Evolutionary conservation across 2,888 invertebrate genomes (phyloP).

Genomic region (Pyrgus malvae): DNA sequence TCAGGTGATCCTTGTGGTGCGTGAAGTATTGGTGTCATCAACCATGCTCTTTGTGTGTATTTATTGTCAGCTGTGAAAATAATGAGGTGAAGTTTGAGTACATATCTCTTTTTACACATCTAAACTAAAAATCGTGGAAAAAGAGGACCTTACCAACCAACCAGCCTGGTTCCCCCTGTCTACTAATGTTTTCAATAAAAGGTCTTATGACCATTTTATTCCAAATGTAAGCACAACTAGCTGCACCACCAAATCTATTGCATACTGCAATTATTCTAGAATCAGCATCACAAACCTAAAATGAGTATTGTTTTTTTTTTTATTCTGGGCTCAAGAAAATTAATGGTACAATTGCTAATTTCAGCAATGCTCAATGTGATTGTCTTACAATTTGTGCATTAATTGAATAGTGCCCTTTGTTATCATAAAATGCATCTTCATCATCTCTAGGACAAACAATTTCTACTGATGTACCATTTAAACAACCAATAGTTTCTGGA

Average conservation of each 20-base stretch:
- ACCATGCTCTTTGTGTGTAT: constrained; percentile 57
- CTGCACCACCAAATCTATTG: constrained; percentile 56
- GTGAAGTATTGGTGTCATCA: constrained; percentile 57
- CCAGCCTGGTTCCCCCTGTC: constrained; percentile 57
- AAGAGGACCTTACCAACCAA: constrained; percentile 50
- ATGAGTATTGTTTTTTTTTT: constrained; percentile 17
- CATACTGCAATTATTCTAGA: constrained; percentile 54
- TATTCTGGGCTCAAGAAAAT: too few relatives aligned
- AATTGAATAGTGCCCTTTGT: constrained; percentile 55
- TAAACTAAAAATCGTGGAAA: too few relatives aligned
- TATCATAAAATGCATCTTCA: constrained; percentile 59
- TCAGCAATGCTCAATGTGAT: too few relatives aligned
- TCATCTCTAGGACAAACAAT: constrained; percentile 60
- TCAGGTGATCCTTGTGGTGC: constrained; percentile 56
- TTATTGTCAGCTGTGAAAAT: constrained; percentile 47
- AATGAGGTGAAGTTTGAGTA: background rate
- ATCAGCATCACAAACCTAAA: constrained; percentile 58
- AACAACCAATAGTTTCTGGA: constrained; percentile 57
- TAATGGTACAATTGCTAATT: too few relatives aligned
- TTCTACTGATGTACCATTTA: constrained; percentile 55
- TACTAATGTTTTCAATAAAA: constrained; percentile 48
- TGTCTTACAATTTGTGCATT: constrained; percentile 58
- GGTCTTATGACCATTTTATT: constrained; percentile 52
- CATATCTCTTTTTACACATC: too few relatives aligned
- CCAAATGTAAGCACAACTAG: constrained; percentile 53